Evolutionary conservation across 2,888 invertebrate genomes (phyloP), one percentile per base, ranked within the genome.

Genomic region (Taenaris catops): DNA sequence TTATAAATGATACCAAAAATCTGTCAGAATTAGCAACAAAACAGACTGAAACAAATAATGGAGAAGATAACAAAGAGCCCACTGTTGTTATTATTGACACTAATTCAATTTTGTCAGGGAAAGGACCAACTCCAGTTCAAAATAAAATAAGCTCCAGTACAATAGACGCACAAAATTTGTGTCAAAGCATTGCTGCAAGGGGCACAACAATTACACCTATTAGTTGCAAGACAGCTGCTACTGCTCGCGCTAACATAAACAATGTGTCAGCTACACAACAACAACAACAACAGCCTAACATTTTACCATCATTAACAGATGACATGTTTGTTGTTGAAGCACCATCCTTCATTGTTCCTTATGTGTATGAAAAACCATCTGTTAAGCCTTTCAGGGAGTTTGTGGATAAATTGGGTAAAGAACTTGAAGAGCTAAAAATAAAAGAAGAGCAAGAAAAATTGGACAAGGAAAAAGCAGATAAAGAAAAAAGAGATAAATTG

Each of bases 261-360:
- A 55, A 38, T 44, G 21, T 45, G 6, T 55, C 63, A 11, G 42
- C 59, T 24, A 54, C 75, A 8, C 78, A 73, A 50, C 4, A 2
- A 4, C 78, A 73, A 3, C 78, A 73, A 50, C 4, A 2, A 4
- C 78, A 73, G 7, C 70, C 79, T 21, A 81, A 70, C 38, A 84
- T 95, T 48, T 72, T 96, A 55, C 95, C 95, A 7, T 94, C 95
- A 6, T 76, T 96, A 9, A 96, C 96, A 18, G 96, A 96, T 72
- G 96, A 96, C 54, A 96, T 96, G 93, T 96, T 94, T 78, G 96
- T 96, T 10, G 93, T 96, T 10, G 96, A 96, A 79, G 96, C 96
- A 12, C 96, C 96, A 4, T 96, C 96, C 18, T 96, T 96, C 63
- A 96, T 96, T 68, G 96, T 96, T 48, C 96, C 96, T 18, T 96